Base-by-base conservation (phyloP, 2,888 invertebrate genomes). In the Clivina fossor region DNA sequence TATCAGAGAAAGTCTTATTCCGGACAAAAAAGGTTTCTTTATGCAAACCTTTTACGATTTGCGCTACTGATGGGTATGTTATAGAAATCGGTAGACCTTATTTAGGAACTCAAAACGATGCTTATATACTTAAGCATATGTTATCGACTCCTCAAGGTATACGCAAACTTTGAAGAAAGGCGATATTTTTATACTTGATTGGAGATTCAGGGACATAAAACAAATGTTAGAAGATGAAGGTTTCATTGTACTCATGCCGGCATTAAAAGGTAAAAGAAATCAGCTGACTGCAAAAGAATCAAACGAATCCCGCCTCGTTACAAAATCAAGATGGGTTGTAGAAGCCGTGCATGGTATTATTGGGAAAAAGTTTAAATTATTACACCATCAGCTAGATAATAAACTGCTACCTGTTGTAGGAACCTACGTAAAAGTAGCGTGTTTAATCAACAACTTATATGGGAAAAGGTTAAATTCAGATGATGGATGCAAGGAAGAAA, bases 311-410 rank as follows among this genome's bases (percentile, higher is more conserved):
- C 46, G 56, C n/a, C 32, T 58, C 8, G 61, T 62, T 7, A 61
- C 61, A 7, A 58, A 57, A 40, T 20, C 60, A 8, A 38, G 63
- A 13, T 63, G 60, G 58, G 44, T 58, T 24, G 60, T 62, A 4
- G 62, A n/a, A 65, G 61, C 61, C 13, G 56, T 61, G 7, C 65
- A 64, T 47, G 62, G 64, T 1, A 28, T 62, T 15, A 22, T 65
- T 11, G 48, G 54, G n/a, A 55, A 62, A 49, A 65, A 65, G 50
- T 65, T 57, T 57, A 43, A 51, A 26, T 46, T 61, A 4, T 49
- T 64, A 16, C 44, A 64, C 47, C 35, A 61, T 30, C 32, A 56
- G 35, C 19, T 62, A 0, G 60, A 61, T 41, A 63, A 63, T 37
- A 61, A 59, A 47, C 28, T 63, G 53, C 37, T 59, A 9, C 57